phyloP scores from a whole-genome alignment of 2,797 vertebrate genomes.

The Tarsius wallacei region DNA sequence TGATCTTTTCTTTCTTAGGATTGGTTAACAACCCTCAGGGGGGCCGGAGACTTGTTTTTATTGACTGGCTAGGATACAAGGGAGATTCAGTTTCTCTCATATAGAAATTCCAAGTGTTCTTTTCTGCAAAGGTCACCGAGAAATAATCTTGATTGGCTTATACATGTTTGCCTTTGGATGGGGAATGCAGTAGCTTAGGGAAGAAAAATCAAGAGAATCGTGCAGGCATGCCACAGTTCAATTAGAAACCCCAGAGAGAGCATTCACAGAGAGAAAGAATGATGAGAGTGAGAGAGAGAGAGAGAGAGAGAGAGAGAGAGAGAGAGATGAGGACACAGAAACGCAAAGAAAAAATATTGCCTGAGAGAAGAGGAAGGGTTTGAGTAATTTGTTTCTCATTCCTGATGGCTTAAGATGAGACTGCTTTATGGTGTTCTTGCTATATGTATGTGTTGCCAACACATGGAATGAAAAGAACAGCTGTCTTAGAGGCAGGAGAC shows the following conservation, averaged over 20 bases:
- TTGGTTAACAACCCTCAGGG: constrained; percentile 77
- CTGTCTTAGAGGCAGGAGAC: background rate
- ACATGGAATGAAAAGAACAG: background rate
- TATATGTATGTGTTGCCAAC: constrained; percentile 23
- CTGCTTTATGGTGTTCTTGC: constrained; percentile 55
- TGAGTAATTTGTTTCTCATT: constrained; percentile 68
- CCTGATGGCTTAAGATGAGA: constrained; percentile 48
- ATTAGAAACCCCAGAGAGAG: constrained; percentile 45
- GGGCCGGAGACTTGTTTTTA: constrained; percentile 76
- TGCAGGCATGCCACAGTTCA: constrained; percentile 12
- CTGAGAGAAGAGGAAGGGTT: constrained; percentile 45
- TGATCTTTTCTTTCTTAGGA: constrained; percentile 78
- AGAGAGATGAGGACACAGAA: constrained; percentile 14
- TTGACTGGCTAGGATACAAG: constrained; percentile 71
- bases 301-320: background rate
- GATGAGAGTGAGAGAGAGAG: background rate
- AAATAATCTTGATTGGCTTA: constrained; percentile 63
- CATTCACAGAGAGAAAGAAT: constrained; percentile 51
- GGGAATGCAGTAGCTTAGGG: constrained; percentile 41
- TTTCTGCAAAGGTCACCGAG: constrained; percentile 78
- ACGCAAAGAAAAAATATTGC: background rate
- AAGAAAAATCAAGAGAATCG: constrained; percentile 58
- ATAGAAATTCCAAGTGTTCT: constrained; percentile 70
- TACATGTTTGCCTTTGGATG: constrained; percentile 65
- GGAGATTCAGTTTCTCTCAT: constrained; percentile 52